Conservation (phyloP, 2,888 invertebrate species). For the Fabriciana adippe region DNA sequence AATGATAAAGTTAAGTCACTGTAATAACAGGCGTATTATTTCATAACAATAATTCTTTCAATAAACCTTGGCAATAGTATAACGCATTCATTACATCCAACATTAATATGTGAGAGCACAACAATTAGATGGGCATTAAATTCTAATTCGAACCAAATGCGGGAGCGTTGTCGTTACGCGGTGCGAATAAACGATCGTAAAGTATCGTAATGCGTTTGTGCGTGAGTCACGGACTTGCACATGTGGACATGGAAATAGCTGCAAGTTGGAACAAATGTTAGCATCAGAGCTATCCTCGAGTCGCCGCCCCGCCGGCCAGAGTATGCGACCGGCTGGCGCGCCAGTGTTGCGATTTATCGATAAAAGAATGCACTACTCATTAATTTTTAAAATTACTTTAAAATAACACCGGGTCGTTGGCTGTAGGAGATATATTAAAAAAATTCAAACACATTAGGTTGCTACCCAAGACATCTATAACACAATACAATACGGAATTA, state of each 20-base stretch:
- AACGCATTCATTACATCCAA: conserved; percentile 4
- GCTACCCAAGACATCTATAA: too few relatives aligned
- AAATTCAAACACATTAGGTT: too few relatives aligned
- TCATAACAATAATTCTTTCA: not conserved
- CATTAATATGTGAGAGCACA: conserved; percentile 33
- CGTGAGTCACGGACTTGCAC: conserved; percentile 73
- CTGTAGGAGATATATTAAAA: not conserved
- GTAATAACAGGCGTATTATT: conserved; percentile 31
- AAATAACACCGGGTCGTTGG: not conserved
- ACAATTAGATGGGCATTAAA: conserved; percentile 59
- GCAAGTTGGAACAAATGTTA: conserved; percentile 67
- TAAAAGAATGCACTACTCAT: conserved; percentile 37
- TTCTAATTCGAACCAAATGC: conserved; percentile 62
- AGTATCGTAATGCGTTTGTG: conserved; percentile 64
- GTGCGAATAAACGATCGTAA: conserved; percentile 61
- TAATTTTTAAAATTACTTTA: conserved; percentile 2
- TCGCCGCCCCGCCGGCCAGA: conserved; percentile 66
- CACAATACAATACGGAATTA: too few relatives aligned
- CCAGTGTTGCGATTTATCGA: conserved; percentile 67
- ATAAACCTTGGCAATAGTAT: conserved; percentile 3
- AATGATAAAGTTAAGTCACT: conserved; percentile 32
- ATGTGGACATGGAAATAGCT: conserved; percentile 78
- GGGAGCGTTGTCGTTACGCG: conserved; percentile 42
- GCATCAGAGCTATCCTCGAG: conserved; percentile 64
- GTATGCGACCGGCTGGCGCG: conserved; percentile 79